Evolutionary conservation across 2,797 vertebrate species (phyloP), one percentile per base, ranked within the genome.

Genomic region (Bradypodion ventrale): DNA sequence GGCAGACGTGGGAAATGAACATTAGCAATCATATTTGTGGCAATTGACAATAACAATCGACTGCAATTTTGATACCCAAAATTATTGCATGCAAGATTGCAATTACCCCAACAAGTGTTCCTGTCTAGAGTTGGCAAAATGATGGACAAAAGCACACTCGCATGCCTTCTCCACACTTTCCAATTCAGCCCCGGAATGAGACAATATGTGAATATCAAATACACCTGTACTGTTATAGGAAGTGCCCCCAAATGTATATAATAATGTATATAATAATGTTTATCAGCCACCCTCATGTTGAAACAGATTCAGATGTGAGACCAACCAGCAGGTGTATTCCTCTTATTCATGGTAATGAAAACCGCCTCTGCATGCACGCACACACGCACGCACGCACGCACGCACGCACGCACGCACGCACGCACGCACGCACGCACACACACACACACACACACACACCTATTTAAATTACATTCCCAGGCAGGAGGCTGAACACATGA

Each of bases 331-430:
- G 87, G 85, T 88, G 87, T 83, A 84, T 62, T 86, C 83, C 69
- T 80, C 86, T 93, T 93, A 88, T 44, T 70, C 91, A 95, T 94
- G 92, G 92, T 96, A 94, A 95, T 95, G 90, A 93, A 95, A 95
- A 87, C 85, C 91, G 87, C 89, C 89, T n/a, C n/a, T n/a, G n/a
- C n/a, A n/a, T n/a, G n/a, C n/a, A n/a, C n/a, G n/a, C n/a, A n/a
- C n/a, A n/a, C n/a, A n/a, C n/a, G n/a, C n/a, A n/a, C n/a, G n/a
- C n/a, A n/a, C n/a, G n/a, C n/a, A n/a, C n/a, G n/a, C n/a, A n/a
- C n/a, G n/a, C n/a, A n/a, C n/a, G n/a, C n/a, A n/a, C n/a, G n/a
- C n/a, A n/a, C n/a, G n/a, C n/a, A n/a, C n/a, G n/a, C n/a, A n/a
- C n/a, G n/a, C n/a, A n/a, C n/a, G n/a, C n/a, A n/a, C n/a, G n/a